Evolutionary conservation across 2,113 vertebrate genomes (phyloP).

Genomic region (Pluvialis apricaria): DNA sequence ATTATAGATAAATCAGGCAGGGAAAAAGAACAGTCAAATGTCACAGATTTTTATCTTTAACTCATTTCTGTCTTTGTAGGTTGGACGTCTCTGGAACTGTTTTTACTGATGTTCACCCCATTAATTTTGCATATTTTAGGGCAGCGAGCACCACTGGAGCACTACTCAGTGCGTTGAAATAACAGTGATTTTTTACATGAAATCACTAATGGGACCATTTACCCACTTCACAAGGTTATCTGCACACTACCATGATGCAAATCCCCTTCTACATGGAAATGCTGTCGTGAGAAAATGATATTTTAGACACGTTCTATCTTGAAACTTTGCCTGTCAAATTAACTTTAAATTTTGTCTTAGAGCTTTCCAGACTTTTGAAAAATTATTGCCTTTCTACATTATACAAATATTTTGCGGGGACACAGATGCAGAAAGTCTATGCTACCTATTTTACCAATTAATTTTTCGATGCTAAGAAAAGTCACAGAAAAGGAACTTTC

Average conservation of each 20-base stretch:
- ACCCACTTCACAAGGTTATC: background rate
- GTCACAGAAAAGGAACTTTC: background rate
- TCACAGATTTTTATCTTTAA: slow-evolving; percentile 25
- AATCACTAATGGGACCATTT: background rate
- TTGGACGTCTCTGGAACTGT: background rate
- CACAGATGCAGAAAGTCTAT: background rate
- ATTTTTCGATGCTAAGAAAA: background rate
- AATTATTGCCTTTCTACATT: background rate
- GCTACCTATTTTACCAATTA: background rate
- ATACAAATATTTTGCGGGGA: background rate
- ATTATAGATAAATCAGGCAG: slow-evolving; percentile 46
- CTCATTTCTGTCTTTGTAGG: background rate
- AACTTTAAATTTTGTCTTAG: background rate
- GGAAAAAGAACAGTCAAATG: background rate
- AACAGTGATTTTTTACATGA: background rate
- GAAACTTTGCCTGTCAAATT: background rate
- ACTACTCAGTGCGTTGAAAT: background rate
- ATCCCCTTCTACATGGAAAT: background rate
- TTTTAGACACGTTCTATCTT: background rate
- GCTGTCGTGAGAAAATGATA: background rate
- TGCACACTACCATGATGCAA: background rate
- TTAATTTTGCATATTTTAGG: slow-evolving; percentile 19
- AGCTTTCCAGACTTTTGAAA: background rate
- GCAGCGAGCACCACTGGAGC: background rate
- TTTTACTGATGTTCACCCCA: background rate